Conservation (phyloP, 2,797 vertebrate genomes). For the Amphiprion clarkii region DNA sequence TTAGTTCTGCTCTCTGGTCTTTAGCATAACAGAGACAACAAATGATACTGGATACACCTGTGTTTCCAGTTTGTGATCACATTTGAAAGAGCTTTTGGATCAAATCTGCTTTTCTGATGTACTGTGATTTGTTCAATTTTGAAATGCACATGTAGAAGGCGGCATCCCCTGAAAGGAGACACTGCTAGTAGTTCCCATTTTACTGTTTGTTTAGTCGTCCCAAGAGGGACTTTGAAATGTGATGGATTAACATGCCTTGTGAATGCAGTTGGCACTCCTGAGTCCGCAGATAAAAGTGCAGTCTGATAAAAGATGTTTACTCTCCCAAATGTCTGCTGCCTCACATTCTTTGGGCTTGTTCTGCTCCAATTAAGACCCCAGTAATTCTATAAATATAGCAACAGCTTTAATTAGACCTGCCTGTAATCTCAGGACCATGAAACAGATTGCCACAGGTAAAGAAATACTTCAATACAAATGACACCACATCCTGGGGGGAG, state of each 20-base stretch:
- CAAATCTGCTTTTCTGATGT: background rate
- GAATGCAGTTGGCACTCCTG: constrained; percentile 59
- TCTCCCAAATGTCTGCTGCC: constrained; percentile 56
- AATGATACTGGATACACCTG: background rate
- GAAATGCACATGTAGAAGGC: background rate
- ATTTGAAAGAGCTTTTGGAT: background rate
- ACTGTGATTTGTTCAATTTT: constrained; percentile 5
- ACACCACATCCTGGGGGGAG: constrained; percentile 41
- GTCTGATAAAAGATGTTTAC: constrained; percentile 73
- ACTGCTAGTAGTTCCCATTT: constrained; percentile 26
- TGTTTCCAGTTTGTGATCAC: background rate
- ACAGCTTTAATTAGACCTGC: constrained; percentile 77
- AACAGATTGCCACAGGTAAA: constrained; percentile 81
- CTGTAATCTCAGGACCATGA: constrained; percentile 73
- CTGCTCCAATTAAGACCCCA: constrained; percentile 74
- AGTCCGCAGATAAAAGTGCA: constrained; percentile 61
- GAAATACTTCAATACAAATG: constrained; percentile 59
- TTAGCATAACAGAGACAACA: background rate
- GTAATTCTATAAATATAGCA: constrained; percentile 82
- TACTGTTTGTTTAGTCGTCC: constrained; percentile 45
- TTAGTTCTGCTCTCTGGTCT: background rate
- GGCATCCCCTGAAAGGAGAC: constrained; percentile 11
- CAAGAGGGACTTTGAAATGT: constrained; percentile 60
- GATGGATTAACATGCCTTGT: constrained; percentile 66
- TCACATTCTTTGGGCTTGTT: constrained; percentile 65